These are phyloP conservation scores for Thereva nobilitata DNA, from an alignment of 2,888 invertebrate genomes.

Conservation along the genomic window DNA sequence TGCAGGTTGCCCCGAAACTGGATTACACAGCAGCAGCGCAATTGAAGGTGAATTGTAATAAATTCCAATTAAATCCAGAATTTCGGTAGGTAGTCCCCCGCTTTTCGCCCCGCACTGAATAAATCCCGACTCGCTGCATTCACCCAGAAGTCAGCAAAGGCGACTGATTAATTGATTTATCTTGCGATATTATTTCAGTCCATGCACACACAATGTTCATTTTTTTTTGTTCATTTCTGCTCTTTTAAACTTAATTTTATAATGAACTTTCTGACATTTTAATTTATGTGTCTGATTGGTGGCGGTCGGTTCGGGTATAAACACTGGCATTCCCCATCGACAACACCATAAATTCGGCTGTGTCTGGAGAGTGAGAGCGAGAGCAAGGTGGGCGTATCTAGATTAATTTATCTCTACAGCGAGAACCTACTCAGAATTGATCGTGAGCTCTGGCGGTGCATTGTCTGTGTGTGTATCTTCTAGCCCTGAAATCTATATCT, in stretches of 20 bases:
- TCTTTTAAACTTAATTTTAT: neutral
- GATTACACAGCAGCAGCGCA: neutral
- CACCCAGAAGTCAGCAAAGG: constrained; percentile 6
- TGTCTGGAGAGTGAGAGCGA: no score
- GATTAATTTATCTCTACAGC: neutral
- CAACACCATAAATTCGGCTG: neutral
- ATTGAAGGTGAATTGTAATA: constrained; percentile 32
- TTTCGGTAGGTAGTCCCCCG: constrained; percentile 1
- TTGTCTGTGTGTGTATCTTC: no score
- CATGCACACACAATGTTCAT: neutral
- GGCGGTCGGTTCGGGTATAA: neutral
- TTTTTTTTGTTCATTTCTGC: constrained; percentile 12
- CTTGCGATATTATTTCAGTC: constrained; percentile 24
- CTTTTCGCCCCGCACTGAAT: neutral
- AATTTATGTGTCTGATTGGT: constrained; percentile 13
- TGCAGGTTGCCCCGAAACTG: neutral
- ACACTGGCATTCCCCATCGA: neutral
- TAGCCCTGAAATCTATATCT: no score
- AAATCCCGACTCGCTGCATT: neutral
- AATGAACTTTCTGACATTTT: constrained; percentile 29
- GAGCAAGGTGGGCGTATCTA: neutral
- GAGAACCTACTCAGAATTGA: no score
- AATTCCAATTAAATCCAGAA: constrained; percentile 32
- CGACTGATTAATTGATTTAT: constrained; percentile 29
- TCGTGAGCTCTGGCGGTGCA: no score